These are phyloP conservation scores for Anhinga anhinga DNA, from an alignment of 2,113 vertebrate genomes.

Conservation along the genomic window DNA sequence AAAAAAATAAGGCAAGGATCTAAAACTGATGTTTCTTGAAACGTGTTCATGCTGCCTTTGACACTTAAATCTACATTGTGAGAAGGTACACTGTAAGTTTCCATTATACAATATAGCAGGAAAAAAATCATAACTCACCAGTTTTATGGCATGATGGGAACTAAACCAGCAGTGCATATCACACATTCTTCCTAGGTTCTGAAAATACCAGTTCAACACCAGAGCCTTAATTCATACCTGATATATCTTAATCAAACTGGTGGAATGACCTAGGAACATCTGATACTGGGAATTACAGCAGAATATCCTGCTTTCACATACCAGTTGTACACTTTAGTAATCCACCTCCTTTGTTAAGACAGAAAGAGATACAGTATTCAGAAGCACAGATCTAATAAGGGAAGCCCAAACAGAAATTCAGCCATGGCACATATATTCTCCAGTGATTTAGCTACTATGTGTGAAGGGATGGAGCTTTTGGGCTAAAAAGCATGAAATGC, in stretches of 20 bases:
- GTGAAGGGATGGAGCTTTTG: neutral
- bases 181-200: neutral
- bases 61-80: fast-evolving
- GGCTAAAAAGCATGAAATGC: neutral
- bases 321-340: neutral
- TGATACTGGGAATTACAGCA: neutral
- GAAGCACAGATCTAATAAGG: neutral
- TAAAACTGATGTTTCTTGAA: neutral
- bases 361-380: neutral
- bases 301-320: neutral
- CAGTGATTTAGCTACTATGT: neutral
- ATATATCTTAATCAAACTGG: neutral
- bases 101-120: neutral
- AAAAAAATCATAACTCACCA: neutral
- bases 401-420: neutral
- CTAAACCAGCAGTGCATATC: neutral
- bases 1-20: neutral
- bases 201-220: neutral
- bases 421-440: fast-evolving
- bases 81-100: neutral
- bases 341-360: neutral
- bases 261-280: neutral
- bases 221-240: neutral
- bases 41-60: neutral
- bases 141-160: neutral